These are phyloP conservation scores for Neolamprologus sp. DNA, from an alignment of 2,113 vertebrate species.

Conservation along the genomic window DNA sequence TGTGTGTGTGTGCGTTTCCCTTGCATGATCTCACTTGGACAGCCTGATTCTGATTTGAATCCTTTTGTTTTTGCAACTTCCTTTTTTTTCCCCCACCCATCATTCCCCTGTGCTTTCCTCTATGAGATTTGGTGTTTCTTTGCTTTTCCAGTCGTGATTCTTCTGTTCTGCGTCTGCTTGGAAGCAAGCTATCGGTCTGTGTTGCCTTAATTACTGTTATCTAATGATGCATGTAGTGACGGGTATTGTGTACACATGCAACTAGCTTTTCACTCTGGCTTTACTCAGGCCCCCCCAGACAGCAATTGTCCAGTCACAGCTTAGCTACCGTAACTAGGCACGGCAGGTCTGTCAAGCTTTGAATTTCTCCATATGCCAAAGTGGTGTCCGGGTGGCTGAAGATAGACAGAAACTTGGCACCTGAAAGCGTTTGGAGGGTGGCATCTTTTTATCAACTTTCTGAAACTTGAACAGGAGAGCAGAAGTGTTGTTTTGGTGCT, in stretches of 20 bases:
- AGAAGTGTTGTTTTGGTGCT: neutral
- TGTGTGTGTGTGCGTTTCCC: neutral
- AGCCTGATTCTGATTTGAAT: constrained; percentile 17
- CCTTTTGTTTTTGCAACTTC: constrained; percentile 1
- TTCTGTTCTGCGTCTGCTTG: neutral
- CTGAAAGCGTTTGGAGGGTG: neutral
- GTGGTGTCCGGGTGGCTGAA: neutral
- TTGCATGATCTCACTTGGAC: constrained; percentile 47
- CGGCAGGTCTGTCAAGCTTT: neutral
- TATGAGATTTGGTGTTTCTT: neutral
- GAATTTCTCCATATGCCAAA: neutral
- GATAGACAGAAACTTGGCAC: neutral
- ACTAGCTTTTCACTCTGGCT: neutral
- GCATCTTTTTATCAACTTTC: neutral
- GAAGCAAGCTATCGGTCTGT: neutral
- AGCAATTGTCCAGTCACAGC: neutral
- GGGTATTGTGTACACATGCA: neutral
- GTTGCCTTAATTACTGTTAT: neutral
- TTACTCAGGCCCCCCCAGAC: neutral
- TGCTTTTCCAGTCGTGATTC: neutral
- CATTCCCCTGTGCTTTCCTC: neutral
- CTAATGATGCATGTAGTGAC: neutral
- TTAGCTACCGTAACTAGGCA: neutral
- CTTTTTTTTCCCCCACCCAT: neutral
- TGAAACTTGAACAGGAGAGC: neutral